These are phyloP conservation scores for Eucidaris tribuloides DNA, from an alignment of 35 echinoderm and acorn worm genomes.

Conservation along the genomic window DNA sequence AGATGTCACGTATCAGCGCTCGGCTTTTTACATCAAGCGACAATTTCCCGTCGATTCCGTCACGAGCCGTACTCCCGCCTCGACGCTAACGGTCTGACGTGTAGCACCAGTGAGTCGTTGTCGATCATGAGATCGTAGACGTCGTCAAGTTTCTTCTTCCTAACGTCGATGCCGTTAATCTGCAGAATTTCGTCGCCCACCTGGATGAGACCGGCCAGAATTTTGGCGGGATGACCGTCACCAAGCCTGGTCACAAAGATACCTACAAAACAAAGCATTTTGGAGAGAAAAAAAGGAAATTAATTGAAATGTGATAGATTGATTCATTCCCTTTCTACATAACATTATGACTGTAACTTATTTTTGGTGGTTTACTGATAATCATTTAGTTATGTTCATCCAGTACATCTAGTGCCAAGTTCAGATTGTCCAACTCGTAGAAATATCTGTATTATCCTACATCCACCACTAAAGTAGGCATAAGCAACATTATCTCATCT, in stretches of 20 bases:
- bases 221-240: slow-evolving; percentile 97
- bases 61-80: neutral
- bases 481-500: too few relatives aligned
- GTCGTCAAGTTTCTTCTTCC: slow-evolving; percentile 64
- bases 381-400: too few relatives aligned
- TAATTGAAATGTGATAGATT: neutral
- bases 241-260: slow-evolving; percentile 94
- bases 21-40: neutral
- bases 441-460: too few relatives aligned
- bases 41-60: neutral
- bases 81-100: slow-evolving; percentile 58
- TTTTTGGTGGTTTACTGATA: too few relatives aligned
- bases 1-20: too few relatives aligned
- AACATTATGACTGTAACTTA: too few relatives aligned
- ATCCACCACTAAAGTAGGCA: too few relatives aligned
- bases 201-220: slow-evolving; percentile 73
- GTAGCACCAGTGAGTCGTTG: slow-evolving; percentile 68
- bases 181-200: slow-evolving; percentile 95
- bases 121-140: slow-evolving; percentile 98
- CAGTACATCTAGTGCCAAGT: too few relatives aligned
- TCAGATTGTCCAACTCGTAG: too few relatives aligned
- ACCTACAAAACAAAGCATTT: slow-evolving; percentile 58
- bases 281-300: neutral
- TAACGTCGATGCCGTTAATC: slow-evolving; percentile 68
- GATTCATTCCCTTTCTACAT: neutral